Percentiles rank a stretch among this genome's conserved stretches.
Evolutionary conservation across 2,113 vertebrate genomes (phyloP).

Genomic region (Podilymbus podiceps): DNA sequence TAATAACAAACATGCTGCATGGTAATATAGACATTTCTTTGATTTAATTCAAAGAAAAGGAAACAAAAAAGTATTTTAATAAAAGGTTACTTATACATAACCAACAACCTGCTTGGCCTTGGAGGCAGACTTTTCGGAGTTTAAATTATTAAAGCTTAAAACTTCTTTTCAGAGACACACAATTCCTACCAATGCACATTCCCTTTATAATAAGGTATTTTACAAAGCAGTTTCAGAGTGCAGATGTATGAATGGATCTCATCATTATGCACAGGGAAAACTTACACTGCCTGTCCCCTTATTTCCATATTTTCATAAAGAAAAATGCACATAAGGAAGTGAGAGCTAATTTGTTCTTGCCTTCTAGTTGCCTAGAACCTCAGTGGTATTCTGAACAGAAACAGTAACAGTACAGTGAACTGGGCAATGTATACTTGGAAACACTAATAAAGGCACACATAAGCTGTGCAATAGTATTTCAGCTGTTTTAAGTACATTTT

Average conservation of each 20-base stretch:
- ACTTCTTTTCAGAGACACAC: not conserved
- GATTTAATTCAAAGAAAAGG: not conserved
- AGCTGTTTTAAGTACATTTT: not conserved
- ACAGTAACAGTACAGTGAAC: not conserved
- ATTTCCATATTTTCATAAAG: not conserved
- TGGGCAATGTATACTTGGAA: not conserved
- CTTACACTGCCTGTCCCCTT: not conserved
- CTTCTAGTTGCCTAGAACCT: not conserved
- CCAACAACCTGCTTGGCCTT: not conserved
- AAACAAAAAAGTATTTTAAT: not conserved
- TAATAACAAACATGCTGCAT: not conserved
- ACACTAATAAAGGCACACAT: not conserved
- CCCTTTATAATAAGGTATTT: not conserved
- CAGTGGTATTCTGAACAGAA: not conserved
- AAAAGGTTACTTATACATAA: not conserved
- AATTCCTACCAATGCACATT: not conserved
- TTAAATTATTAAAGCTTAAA: not conserved
- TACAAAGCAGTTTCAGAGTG: not conserved
- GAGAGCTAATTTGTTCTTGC: not conserved
- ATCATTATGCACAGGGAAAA: not conserved
- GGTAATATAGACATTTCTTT: not conserved
- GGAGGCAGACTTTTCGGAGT: not conserved
- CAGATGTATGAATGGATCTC: not conserved
- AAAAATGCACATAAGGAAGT: not conserved
- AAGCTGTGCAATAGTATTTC: not conserved